These are phyloP conservation scores for Zosterops lateralis DNA, from an alignment of 2,113 vertebrate genomes.

Conservation along the genomic window DNA sequence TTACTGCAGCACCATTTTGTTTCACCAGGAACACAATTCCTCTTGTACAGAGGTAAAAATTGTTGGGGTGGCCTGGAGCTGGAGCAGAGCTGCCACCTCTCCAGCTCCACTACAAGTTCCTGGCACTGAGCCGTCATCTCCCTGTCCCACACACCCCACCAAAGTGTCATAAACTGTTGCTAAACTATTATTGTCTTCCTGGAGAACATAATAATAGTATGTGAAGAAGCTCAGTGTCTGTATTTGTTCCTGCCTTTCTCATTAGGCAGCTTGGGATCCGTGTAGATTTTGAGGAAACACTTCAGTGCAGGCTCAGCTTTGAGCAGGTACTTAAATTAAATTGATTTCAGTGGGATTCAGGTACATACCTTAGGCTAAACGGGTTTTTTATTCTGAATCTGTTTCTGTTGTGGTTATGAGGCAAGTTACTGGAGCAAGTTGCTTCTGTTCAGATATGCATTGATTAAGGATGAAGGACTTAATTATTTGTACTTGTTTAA, in stretches of 20 bases:
- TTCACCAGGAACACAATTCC: not conserved
- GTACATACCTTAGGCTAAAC: not conserved
- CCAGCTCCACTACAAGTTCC: fast-evolving
- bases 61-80: not conserved
- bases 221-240: not conserved
- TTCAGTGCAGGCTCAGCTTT: not conserved
- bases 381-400: not conserved
- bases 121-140: not conserved
- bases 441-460: not conserved
- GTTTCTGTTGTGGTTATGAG: not conserved
- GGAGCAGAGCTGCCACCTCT: not conserved
- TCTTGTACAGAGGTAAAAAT: not conserved
- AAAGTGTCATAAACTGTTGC: not conserved
- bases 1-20: not conserved
- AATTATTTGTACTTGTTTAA: not conserved
- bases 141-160: not conserved
- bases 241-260: not conserved
- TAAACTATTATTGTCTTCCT: not conserved
- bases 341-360: not conserved
- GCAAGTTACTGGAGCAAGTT: not conserved
- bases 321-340: not conserved
- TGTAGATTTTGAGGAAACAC: not conserved
- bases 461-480: not conserved
- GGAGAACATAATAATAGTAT: not conserved
- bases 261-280: not conserved